Conservation (phyloP, 1,140 invertebrate genomes). For the Nasonia giraulti region DNA sequence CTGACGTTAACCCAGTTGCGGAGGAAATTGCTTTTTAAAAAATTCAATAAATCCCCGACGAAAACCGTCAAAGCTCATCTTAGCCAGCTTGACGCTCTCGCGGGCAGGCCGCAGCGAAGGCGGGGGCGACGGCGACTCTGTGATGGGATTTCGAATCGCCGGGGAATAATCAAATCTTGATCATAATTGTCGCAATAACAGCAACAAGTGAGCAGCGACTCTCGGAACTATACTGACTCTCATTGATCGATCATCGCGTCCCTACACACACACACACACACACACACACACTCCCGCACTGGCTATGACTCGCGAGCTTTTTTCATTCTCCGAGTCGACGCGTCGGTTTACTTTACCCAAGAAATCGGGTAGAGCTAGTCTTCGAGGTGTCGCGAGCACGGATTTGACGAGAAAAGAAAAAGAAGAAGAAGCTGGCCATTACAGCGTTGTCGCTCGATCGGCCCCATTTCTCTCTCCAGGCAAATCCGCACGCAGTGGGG, state of each 20-base stretch:
- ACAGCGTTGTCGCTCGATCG: constrained; percentile 4
- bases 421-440: not conserved
- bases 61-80: not conserved
- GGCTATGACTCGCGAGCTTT: not conserved
- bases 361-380: too few relatives aligned
- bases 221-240: not conserved
- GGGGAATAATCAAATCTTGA: constrained; percentile 27
- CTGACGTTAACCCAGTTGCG: not conserved
- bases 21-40: not conserved
- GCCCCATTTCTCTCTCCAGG: constrained; percentile 26
- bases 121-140: not conserved
- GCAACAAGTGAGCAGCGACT: constrained; percentile 44
- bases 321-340: not conserved
- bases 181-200: constrained; percentile 39
- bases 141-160: not conserved
- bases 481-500: not conserved
- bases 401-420: not conserved
- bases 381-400: too few relatives aligned
- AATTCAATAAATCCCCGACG: not conserved
- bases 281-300: not conserved
- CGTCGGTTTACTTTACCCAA: not conserved
- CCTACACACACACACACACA: too few relatives aligned
- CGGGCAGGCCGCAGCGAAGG: too few relatives aligned
- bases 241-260: not conserved
- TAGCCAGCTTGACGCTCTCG: not conserved